phyloP scores from a whole-genome alignment of 2,113 vertebrate genomes.

The Podarcis raffonei region DNA sequence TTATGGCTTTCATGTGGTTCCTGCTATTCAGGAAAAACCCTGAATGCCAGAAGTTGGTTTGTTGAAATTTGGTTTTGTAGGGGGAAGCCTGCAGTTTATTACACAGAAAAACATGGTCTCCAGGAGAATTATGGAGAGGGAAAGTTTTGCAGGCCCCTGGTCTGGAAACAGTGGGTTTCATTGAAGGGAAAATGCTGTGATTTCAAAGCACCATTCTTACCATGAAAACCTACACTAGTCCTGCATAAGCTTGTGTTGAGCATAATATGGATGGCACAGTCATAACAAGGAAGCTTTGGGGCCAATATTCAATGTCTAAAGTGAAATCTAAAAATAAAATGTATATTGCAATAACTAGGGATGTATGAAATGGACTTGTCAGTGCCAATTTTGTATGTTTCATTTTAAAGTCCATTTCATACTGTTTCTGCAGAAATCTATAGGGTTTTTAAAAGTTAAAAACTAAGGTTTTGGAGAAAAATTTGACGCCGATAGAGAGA shows the following conservation, averaged over 20 bases:
- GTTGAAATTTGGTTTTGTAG: slow-evolving; percentile 74
- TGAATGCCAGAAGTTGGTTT: slow-evolving; percentile 70
- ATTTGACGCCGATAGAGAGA: no score
- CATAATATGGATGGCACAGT: slow-evolving; percentile 54
- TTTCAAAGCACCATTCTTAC: slow-evolving; percentile 80
- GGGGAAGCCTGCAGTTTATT: slow-evolving; percentile 77
- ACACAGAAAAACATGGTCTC: slow-evolving; percentile 63
- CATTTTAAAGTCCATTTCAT: no score
- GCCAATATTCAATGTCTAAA: slow-evolving; percentile 58
- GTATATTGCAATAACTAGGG: slow-evolving; percentile 21
- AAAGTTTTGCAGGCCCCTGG: slow-evolving; percentile 57
- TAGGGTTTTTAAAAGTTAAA: no score
- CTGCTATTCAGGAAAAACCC: slow-evolving; percentile 62
- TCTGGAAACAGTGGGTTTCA: slow-evolving; percentile 72
- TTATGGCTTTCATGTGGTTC: slow-evolving; percentile 76
- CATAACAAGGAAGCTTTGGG: slow-evolving; percentile 43
- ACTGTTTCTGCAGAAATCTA: no score
- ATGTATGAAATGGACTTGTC: no score
- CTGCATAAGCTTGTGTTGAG: slow-evolving; percentile 44
- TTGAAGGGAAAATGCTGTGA: slow-evolving; percentile 77
- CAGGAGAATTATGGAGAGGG: slow-evolving; percentile 65
- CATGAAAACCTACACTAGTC: slow-evolving; percentile 43
- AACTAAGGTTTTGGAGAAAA: no score
- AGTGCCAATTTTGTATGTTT: no score
- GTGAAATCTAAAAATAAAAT: slow-evolving; percentile 51